These are phyloP conservation scores for Hippolais icterina DNA, from an alignment of 2,113 vertebrate species.

Conservation along the genomic window DNA sequence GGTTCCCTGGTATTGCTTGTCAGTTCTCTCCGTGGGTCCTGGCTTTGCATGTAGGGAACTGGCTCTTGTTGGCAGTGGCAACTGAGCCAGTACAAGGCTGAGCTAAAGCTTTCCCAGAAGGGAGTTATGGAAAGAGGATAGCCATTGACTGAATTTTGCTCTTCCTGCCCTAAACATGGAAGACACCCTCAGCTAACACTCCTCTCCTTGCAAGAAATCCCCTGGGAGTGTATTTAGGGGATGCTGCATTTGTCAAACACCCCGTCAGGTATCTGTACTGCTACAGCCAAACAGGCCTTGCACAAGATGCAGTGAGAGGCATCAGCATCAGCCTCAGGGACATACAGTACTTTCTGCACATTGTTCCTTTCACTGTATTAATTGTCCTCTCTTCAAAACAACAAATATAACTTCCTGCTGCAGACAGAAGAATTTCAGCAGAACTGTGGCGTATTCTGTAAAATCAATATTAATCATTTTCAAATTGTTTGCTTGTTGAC, in stretches of 20 bases:
- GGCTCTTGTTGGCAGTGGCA: background rate
- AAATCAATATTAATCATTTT: constrained; percentile 52
- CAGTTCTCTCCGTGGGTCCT: background rate
- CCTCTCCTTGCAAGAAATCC: background rate
- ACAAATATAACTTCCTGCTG: background rate
- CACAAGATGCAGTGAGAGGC: background rate
- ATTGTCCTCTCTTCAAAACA: background rate
- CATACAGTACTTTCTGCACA: background rate
- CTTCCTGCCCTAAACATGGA: background rate
- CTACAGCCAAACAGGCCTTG: background rate
- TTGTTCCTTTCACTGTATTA: background rate
- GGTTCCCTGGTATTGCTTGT: background rate
- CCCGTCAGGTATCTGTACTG: too few species aligned
- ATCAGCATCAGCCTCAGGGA: background rate
- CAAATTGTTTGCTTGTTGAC: constrained; percentile 31
- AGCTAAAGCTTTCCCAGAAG: background rate
- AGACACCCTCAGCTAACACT: background rate
- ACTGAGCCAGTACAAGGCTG: background rate
- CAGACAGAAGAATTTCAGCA: background rate
- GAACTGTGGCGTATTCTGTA: background rate
- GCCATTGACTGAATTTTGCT: background rate
- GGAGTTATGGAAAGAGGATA: background rate
- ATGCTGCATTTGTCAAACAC: background rate
- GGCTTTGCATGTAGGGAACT: background rate
- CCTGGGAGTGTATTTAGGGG: background rate